Evolutionary conservation across 2,113 vertebrate species (phyloP), one percentile per base, ranked within the genome.

Genomic region (Siphamia tubifer): DNA sequence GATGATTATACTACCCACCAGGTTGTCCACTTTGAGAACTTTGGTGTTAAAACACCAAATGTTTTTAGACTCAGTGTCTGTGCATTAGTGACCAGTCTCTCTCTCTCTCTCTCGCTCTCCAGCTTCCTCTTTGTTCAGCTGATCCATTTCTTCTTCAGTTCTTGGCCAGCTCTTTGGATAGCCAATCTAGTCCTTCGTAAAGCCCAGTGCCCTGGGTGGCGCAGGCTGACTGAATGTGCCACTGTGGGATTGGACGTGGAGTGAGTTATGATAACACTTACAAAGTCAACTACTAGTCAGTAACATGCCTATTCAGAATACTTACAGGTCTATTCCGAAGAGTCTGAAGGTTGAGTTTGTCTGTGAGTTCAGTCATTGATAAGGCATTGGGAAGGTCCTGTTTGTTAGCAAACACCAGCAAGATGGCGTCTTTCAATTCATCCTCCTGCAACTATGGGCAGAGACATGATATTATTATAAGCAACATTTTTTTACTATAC

Each of bases 371-470:
- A 0, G 89, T 93, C 79, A 95, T 92, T 0, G 93, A 68, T 89
- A 97, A 92, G 83, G 96, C 96, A 1, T 97, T 97, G 51, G 95
- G 96, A 83, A 98, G 93, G 83, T 98, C 96, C 89, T 98, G 96
- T 87, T 98, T 98, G 90, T 98, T 98, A 20, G 96, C 95, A 23
- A 97, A 96, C 44, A 98, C 94, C 69, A 98, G 91, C 88, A 98
- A 67, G 49, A 94, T 92, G 0, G 95, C 95, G 0, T 96, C 94
- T 36, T 91, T 93, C 60, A 98, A 87, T 82, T 97, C 96, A 0
- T 97, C 95, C 82, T 97, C 96, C 28, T 85, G 87, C 71, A 97
- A 77, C 96, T 95, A 72, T 1, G 24, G n/a, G 36, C 15, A 72
- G 38, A 73, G 38, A 44, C n/a, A 44, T 13, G 13, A 11, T 4